Base-by-base conservation (phyloP, 2,797 vertebrate species). In the Sarcophilus harrisii region DNA sequence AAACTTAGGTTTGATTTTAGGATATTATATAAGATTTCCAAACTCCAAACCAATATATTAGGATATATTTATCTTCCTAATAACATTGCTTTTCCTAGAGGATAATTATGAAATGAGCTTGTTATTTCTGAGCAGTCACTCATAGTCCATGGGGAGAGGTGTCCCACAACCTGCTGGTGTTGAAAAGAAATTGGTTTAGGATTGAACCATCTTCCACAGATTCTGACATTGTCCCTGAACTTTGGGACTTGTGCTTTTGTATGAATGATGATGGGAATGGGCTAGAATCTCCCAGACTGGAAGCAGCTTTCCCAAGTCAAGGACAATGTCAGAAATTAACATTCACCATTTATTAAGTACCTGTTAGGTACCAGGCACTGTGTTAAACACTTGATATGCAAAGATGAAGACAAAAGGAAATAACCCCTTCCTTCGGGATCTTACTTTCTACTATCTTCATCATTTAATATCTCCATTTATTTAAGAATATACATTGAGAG, bases 61-160 rank as follows among this genome's bases (percentile, higher is more conserved):
- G n/a, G n/a, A n/a, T n/a, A n/a, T n/a, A n/a, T n/a, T n/a, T 97
- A 94, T 96, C 92, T 92, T 66, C 60, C 38, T 91, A 58, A 32
- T 96, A 10, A 81, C 66, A 92, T 97, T 94, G 92, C 57, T 95
- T 91, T 14, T 55, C 32, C 87, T 49, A 94, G 90, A 94, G 89
- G 90, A 45, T 92, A 57, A 95, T 92, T 95, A 94, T 89, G 90
- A 45, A 97, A 96, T 66, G 91, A 73, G 95, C 96, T 97, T 49
- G 91, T 73, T 21, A 81, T 81, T 81, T 81, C 18, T 81, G n/a
- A 81, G n/a, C n/a, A 45, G 66, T 21, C 92, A 60, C 66, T 95
- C 49, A 11, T 57, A 91, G 58, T 93, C 90, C 14, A 0, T 73
- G 60, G 90, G 93, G 94, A 62, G 92, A 27, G 52, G 89, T 13